Conservation (phyloP, 2,113 vertebrate genomes). For the Brevimyrus niger region DNA sequence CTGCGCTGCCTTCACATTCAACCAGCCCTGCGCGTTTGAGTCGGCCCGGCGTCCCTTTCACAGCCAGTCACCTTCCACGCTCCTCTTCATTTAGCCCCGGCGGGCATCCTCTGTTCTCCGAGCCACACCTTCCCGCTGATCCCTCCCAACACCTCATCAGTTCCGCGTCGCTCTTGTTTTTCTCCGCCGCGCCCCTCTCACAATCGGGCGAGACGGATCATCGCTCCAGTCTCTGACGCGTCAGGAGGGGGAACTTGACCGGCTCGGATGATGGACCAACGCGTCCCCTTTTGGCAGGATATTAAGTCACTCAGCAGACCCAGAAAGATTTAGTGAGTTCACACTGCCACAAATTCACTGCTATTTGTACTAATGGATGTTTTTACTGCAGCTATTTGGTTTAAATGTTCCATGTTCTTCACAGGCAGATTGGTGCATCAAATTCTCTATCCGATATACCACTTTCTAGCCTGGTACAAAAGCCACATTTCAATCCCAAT, state of each 20-base stretch:
- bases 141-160: neutral
- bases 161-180: neutral
- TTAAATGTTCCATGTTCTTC: neutral
- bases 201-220: neutral
- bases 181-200: neutral
- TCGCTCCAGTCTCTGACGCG: neutral
- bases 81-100: neutral
- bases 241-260: neutral
- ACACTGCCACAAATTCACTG: neutral
- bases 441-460: neutral
- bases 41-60: neutral
- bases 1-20: neutral
- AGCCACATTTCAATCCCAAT: neutral
- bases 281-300: neutral
- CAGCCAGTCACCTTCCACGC: neutral
- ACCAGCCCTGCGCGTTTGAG: neutral
- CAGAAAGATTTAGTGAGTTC: neutral
- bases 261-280: neutral
- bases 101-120: neutral
- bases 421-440: neutral
- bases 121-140: neutral
- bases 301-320: neutral
- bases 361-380: neutral
- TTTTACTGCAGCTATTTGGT: neutral
- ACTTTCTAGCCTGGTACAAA: neutral